These are phyloP conservation scores for Champsocephalus gunnari DNA, from an alignment of 2,797 vertebrate species.

Conservation along the genomic window DNA sequence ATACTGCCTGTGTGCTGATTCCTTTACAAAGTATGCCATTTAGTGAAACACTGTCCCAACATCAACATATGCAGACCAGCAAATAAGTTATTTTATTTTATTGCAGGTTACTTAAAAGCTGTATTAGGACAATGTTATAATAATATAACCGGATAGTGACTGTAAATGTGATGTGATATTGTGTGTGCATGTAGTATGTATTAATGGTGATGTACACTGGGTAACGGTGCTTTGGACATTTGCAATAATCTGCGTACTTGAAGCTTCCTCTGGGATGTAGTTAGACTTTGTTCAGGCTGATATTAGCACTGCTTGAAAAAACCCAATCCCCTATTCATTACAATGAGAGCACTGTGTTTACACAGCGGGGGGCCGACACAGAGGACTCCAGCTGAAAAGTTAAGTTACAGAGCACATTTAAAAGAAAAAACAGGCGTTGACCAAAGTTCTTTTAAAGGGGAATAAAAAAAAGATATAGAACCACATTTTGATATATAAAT, in stretches of 20 bases:
- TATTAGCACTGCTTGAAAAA: constrained; percentile 12
- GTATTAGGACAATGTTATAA: no score
- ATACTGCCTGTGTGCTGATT: not conserved
- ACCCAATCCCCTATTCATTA: constrained; percentile 6
- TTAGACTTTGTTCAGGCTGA: constrained; percentile 3
- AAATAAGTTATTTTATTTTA: not conserved
- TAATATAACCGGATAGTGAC: no score
- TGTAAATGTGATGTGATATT: no score
- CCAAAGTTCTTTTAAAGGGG: not conserved
- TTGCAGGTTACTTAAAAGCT: no score
- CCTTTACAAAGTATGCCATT: constrained; percentile 9
- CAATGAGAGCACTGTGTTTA: not conserved
- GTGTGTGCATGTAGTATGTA: no score
- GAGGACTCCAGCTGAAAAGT: not conserved
- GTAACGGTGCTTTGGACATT: not conserved
- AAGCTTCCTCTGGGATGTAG: not conserved
- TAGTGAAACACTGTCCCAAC: not conserved
- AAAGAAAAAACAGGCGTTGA: constrained; percentile 8
- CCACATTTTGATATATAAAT: not conserved
- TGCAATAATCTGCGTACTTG: not conserved
- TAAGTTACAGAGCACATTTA: not conserved
- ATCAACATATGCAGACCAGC: not conserved
- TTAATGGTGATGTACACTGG: no score
- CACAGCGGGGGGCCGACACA: not conserved
- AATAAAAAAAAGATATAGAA: not conserved